Conservation (phyloP, 2,113 vertebrate genomes). For the Mohoua ochrocephala region DNA sequence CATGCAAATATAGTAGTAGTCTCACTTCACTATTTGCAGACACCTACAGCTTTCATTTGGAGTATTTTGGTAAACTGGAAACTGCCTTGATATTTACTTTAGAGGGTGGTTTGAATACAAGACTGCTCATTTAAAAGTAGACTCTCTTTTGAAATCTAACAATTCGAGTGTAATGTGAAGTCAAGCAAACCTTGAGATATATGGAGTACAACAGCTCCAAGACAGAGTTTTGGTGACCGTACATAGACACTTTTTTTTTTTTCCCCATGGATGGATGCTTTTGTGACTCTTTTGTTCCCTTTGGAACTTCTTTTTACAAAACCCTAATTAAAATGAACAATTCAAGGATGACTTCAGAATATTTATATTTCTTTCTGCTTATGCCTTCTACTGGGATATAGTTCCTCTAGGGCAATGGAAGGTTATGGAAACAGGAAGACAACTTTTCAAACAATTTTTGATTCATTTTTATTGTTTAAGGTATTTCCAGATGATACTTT, state of each 20-base stretch:
- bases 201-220: background rate
- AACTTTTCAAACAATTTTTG: background rate
- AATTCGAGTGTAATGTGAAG: background rate
- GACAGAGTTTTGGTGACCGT: rapidly evolving
- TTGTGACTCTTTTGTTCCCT: background rate
- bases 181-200: background rate
- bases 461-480: background rate
- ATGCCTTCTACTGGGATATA: background rate
- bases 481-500: background rate
- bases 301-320: background rate
- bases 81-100: background rate
- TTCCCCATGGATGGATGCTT: background rate
- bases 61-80: background rate
- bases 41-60: background rate
- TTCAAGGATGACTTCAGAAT: background rate
- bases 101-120: background rate
- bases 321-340: background rate
- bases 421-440: background rate
- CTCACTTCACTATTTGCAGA: background rate
- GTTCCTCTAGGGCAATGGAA: background rate
- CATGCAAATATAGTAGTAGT: background rate
- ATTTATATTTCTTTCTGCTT: background rate
- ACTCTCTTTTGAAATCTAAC: background rate
- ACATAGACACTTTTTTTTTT: background rate
- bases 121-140: background rate